Conservation (phyloP, 2,797 vertebrate species). For the Fringilla coelebs region DNA sequence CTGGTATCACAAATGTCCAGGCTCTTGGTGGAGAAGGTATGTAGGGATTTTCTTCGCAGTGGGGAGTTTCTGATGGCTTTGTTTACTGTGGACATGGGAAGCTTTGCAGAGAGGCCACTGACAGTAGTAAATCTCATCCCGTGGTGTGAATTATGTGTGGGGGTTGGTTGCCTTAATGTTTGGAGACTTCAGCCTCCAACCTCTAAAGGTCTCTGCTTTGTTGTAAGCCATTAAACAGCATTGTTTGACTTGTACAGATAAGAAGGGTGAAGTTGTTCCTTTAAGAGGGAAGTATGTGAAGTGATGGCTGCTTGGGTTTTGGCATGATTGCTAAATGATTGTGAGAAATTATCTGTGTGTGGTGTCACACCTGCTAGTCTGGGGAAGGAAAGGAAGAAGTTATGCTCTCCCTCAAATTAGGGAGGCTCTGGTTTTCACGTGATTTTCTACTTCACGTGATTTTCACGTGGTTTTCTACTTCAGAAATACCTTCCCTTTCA, state of each 20-base stretch:
- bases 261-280: neutral
- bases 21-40: slow-evolving; percentile 81
- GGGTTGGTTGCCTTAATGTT: neutral
- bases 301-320: neutral
- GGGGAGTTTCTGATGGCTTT: neutral
- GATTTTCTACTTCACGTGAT: neutral
- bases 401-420: neutral
- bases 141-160: neutral
- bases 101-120: neutral
- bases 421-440: neutral
- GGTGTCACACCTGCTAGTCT: neutral
- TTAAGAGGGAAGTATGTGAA: neutral
- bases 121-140: neutral
- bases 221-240: neutral
- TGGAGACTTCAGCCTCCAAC: neutral
- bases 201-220: neutral
- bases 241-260: neutral
- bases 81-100: neutral
- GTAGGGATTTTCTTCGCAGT: neutral
- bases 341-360: neutral
- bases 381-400: neutral
- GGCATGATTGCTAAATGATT: neutral
- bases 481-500: neutral
- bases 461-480: neutral
- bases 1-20: slow-evolving; percentile 80